Percentiles rank a stretch among this genome's conserved stretches.
Evolutionary conservation across 2,797 vertebrate species (phyloP).

Genomic region (Pempheris klunzingeri): DNA sequence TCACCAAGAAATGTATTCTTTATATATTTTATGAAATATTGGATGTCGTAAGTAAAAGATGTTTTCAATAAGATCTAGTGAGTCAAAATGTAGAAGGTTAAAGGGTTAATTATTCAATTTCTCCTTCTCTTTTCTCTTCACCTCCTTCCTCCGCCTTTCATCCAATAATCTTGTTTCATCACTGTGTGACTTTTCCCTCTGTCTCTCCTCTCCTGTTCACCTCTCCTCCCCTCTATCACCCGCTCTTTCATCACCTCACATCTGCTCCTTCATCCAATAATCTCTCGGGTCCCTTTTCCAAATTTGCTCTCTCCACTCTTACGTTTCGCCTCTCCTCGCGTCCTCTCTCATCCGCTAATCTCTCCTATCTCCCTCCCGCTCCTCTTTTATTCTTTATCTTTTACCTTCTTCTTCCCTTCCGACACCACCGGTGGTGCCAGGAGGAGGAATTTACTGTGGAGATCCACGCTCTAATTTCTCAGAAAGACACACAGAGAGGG

Average conservation of each 20-base stretch:
- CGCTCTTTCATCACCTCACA: conserved; percentile 6
- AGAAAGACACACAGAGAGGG: conserved; percentile 30
- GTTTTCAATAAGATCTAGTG: too few species aligned
- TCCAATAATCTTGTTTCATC: neutral
- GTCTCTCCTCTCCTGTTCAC: neutral
- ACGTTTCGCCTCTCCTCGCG: conserved; percentile 34
- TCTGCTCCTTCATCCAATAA: conserved; percentile 24
- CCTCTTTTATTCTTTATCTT: conserved; percentile 29
- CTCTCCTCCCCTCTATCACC: neutral
- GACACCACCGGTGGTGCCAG: conserved; percentile 42
- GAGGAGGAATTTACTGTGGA: conserved; percentile 58
- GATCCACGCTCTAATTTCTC: conserved; percentile 54
- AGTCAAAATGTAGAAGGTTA: too few species aligned
- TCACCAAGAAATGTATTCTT: too few species aligned
- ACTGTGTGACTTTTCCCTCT: neutral
- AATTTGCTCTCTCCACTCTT: conserved; percentile 14
- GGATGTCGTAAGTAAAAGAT: too few species aligned
- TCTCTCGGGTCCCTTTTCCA: conserved; percentile 10
- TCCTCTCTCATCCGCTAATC: conserved; percentile 51
- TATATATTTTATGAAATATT: too few species aligned
- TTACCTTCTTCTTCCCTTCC: conserved; percentile 30
- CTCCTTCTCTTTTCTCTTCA: neutral
- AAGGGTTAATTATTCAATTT: too few species aligned
- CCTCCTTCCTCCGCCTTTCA: neutral
- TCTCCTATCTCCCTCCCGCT: conserved; percentile 41